Conservation (phyloP, 2,113 vertebrate genomes). For the Grus americana region DNA sequence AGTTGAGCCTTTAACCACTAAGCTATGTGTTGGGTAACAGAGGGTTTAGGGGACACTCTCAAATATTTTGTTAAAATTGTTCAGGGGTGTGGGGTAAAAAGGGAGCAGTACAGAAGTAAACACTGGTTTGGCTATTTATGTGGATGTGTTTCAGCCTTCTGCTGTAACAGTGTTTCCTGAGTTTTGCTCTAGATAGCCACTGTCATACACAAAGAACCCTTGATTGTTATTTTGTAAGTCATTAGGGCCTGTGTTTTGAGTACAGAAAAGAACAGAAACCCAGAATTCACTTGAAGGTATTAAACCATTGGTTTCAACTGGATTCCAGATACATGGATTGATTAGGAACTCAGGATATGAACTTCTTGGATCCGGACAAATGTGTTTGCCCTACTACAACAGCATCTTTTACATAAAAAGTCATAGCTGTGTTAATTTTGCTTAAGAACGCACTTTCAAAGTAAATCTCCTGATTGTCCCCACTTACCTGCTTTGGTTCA, state of each 20-base stretch:
- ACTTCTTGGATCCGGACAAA: neutral
- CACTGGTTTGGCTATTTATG: neutral
- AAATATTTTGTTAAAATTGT: neutral
- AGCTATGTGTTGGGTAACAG: neutral
- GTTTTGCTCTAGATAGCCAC: neutral
- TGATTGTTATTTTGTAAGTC: neutral
- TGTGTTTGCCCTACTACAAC: neutral
- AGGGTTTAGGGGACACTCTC: neutral
- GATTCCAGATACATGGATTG: neutral
- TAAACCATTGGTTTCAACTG: neutral
- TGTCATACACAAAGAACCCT: neutral
- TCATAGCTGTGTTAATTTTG: neutral
- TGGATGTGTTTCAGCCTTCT: neutral
- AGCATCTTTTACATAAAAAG: neutral
- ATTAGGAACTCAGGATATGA: neutral
- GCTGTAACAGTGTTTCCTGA: neutral
- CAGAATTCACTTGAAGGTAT: neutral
- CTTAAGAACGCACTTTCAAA: neutral
- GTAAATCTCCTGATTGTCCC: neutral
- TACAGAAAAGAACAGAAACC: neutral
- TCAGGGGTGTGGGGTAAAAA: rapidly evolving
- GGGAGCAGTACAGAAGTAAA: neutral
- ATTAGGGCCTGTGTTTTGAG: neutral
- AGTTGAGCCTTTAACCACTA: neutral
- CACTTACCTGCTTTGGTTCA: neutral